phyloP scores from a whole-genome alignment of 2,113 vertebrate species.

The Circaetus cinerascens region DNA sequence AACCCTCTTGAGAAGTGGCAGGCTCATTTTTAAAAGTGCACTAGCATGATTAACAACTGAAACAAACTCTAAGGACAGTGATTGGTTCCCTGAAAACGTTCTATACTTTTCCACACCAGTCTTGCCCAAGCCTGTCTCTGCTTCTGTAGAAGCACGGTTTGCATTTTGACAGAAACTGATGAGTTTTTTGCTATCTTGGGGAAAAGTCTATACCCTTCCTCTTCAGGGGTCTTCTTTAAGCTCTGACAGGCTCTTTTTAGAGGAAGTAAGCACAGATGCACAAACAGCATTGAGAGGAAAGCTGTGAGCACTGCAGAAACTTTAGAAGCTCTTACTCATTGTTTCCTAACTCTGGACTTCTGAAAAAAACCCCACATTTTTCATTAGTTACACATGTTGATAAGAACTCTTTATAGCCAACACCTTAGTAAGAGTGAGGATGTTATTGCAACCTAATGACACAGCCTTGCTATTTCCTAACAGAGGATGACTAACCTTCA shows the following conservation, averaged over 20 bases:
- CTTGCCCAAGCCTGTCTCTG: not conserved
- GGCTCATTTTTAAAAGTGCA: not conserved
- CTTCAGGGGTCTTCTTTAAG: not conserved
- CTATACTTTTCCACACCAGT: not conserved
- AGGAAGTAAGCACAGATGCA: not conserved
- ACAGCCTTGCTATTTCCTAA: not conserved
- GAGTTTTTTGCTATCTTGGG: not conserved
- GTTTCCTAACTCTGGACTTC: not conserved
- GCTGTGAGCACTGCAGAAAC: not conserved
- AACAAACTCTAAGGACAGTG: not conserved
- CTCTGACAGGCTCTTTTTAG: not conserved
- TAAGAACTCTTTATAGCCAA: not conserved
- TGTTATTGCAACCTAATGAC: not conserved
- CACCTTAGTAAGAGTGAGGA: not conserved
- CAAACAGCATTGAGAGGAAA: not conserved
- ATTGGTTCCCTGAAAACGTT: not conserved
- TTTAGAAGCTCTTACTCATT: not conserved
- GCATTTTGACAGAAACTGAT: not conserved
- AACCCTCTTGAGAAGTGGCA: not conserved
- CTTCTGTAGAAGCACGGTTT: not conserved
- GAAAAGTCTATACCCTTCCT: not conserved
- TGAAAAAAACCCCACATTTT: not conserved
- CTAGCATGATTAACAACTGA: not conserved
- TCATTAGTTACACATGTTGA: not conserved
- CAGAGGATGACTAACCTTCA: not conserved